A percentile compares a stretch with the other conserved stretches of the same genome.
These are phyloP conservation scores for Masticophis lateralis DNA, from an alignment of 2,797 vertebrate species.

Conservation along the genomic window DNA sequence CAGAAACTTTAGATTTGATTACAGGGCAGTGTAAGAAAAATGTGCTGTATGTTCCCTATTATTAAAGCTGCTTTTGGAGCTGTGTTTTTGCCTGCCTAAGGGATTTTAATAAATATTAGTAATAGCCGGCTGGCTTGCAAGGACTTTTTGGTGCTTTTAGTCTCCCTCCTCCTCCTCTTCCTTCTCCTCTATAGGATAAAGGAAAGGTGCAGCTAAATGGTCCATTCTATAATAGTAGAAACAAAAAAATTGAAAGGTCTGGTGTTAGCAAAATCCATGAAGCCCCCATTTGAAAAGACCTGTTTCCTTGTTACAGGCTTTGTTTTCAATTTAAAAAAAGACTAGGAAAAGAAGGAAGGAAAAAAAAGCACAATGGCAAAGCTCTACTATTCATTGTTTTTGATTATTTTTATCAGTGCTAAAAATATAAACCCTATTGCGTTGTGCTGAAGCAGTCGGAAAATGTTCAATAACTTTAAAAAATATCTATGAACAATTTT, in stretches of 20 bases:
- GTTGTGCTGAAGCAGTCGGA: not conserved
- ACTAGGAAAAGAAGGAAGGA: not conserved
- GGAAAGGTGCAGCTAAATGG: not conserved
- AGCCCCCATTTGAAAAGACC: not conserved
- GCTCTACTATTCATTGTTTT: not conserved
- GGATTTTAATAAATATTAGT: conserved; percentile 75
- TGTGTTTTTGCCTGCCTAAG: conserved; percentile 66
- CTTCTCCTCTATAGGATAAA: not conserved
- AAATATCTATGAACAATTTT: not conserved
- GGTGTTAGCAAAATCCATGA: not conserved
- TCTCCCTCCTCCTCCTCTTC: not conserved
- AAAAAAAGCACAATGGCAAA: not conserved
- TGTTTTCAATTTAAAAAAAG: not conserved
- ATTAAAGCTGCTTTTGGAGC: conserved; percentile 82
- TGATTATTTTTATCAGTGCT: not conserved
- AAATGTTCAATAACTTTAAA: not conserved
- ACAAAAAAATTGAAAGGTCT: not conserved
- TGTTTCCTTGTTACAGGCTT: not conserved
- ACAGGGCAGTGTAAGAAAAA: conserved; percentile 84
- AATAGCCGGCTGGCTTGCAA: conserved; percentile 65
- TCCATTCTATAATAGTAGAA: not conserved
- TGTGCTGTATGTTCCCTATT: conserved; percentile 80
- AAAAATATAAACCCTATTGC: not conserved
- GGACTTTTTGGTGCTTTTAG: not conserved
- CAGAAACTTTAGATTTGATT: conserved; percentile 82